Evolutionary conservation across 64 coral and sea anemone genomes (phyloP).

Genomic region (Stichodactyla mertensii): DNA sequence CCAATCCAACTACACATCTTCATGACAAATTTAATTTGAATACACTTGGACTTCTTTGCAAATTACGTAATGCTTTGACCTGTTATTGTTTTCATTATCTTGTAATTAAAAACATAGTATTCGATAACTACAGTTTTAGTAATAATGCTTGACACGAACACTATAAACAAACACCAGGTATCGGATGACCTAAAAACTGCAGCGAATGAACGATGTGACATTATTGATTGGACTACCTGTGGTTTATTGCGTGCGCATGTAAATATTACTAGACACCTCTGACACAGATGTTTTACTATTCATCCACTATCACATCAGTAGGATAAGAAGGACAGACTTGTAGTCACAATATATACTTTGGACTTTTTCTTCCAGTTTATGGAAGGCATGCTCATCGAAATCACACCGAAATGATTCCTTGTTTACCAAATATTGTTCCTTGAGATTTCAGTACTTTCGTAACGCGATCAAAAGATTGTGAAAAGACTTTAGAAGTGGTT

Average conservation of each 20-base stretch:
- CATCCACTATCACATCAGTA: background rate
- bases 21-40: too few species aligned
- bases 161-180: too few species aligned
- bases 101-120: too few species aligned
- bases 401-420: background rate
- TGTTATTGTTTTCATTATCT: too few species aligned
- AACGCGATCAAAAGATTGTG: background rate
- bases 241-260: background rate
- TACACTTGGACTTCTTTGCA: too few species aligned
- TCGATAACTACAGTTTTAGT: too few species aligned
- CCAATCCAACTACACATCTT: too few species aligned
- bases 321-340: background rate
- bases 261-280: background rate
- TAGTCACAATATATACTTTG: background rate
- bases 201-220: too few species aligned
- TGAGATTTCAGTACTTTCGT: background rate
- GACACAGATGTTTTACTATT: background rate
- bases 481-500: background rate
- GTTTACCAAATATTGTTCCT: background rate
- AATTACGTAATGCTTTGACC: too few species aligned
- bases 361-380: background rate
- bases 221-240: background rate
- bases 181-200: too few species aligned
- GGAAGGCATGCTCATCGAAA: background rate
- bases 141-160: too few species aligned